Base-by-base conservation (phyloP, 2,888 invertebrate species). In the Oscheius onirici region DNA sequence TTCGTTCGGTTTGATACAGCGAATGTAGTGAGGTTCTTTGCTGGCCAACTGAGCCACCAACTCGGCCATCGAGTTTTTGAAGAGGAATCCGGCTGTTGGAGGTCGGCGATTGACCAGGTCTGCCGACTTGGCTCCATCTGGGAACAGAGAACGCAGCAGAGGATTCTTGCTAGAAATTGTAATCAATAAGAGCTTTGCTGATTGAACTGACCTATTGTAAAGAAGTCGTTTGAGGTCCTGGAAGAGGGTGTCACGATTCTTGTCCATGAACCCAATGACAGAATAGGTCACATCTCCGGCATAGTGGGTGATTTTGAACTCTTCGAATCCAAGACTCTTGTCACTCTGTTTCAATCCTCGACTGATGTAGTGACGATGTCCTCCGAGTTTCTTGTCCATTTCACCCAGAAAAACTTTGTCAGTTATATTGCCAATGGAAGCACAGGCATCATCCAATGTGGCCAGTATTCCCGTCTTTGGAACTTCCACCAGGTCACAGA, bases 1-100 rank as follows among this genome's bases (percentile, higher is more conserved):
- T 84, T 96, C 95, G 89, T 97, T 97, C 28, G 97, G 97, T 87
- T 97, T 97, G 86, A 97, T 93, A 89, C 97, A 97, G 72, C 97
- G 92, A 77, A 97, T 94, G 90, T 97, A 97, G 90, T 94, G 95
- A 0, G 86, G 86, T 58, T 81, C 80, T 69, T 86, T 97, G 88
- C 92, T 93, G 54, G 92, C 92, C 80, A 97, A 90, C 51, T 95
- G 96, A 68, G 92, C 90, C 46, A 95, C 95, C 71, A 97, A 91
- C 54, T 94, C 92, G 26, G 93, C 90, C 94, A 97, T 97, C 0
- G 96, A 97, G 51, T 77, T 79, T 88, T 95, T 95, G 91, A 97
- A 97, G 67, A 95, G 90, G 0, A 94, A 93, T 26, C 95, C 97
- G 3, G 97, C 96, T 0, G 97, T 97, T 26, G 93, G 91, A 0